Evolutionary conservation across 2,113 vertebrate species (phyloP).

Genomic region (Oryzias celebensis): DNA sequence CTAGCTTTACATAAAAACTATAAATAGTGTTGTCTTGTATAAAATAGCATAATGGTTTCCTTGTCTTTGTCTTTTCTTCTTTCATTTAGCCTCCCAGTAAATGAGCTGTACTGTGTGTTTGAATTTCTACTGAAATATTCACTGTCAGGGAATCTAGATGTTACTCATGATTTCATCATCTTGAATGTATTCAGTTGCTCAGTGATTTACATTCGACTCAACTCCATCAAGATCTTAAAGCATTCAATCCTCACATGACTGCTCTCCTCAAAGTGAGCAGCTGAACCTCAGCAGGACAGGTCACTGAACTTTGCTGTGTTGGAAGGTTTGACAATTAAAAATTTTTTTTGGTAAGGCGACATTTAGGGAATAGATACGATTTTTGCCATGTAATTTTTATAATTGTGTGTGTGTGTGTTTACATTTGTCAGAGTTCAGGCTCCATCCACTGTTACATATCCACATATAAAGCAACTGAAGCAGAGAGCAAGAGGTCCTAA

Average conservation of each 20-base stretch:
- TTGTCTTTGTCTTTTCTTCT: not conserved
- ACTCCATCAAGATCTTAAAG: slow-evolving; percentile 28
- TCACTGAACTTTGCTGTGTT: slow-evolving; percentile 2
- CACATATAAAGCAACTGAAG: slow-evolving; percentile 12
- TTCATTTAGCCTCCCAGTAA: slow-evolving; percentile 5
- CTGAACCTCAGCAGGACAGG: not conserved
- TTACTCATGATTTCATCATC: slow-evolving; percentile 61
- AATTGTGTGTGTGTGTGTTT: slow-evolving; percentile 18
- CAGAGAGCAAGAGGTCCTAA: slow-evolving; percentile 48
- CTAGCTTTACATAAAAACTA: too few species aligned
- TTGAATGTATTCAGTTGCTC: slow-evolving; percentile 35
- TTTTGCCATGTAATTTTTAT: too few species aligned
- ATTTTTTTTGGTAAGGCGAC: too few species aligned
- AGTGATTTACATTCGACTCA: slow-evolving; percentile 13
- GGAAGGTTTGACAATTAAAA: not conserved
- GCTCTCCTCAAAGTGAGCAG: slow-evolving; percentile 16
- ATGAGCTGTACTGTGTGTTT: slow-evolving; percentile 7
- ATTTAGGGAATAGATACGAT: too few species aligned
- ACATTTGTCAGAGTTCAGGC: slow-evolving; percentile 35
- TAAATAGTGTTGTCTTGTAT: too few species aligned
- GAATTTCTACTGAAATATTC: slow-evolving; percentile 25
- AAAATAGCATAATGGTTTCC: not conserved
- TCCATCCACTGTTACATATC: slow-evolving; percentile 16
- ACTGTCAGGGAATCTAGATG: slow-evolving; percentile 13
- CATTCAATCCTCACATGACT: slow-evolving; percentile 16